Percentiles rank a stretch among this genome's conserved stretches.
These are phyloP conservation scores for Myotis myotis DNA, from an alignment of 2,797 vertebrate genomes.

Conservation along the genomic window DNA sequence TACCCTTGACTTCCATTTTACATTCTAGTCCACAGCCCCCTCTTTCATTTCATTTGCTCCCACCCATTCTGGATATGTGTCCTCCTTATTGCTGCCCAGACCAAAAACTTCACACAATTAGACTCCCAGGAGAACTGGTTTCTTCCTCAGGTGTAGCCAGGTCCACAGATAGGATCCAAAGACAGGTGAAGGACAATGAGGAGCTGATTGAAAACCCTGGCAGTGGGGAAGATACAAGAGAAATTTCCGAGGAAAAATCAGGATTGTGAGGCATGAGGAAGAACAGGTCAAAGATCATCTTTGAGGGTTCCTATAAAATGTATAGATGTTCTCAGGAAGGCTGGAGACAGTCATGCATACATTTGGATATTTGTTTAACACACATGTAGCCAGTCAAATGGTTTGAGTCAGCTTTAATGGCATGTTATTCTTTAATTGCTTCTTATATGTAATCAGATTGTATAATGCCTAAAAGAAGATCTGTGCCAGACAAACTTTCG, in stretches of 20 bases:
- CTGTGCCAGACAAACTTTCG: neutral
- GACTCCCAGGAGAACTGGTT: neutral
- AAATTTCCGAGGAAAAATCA: neutral
- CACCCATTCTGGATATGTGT: neutral
- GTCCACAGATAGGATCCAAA: neutral
- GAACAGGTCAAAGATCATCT: neutral
- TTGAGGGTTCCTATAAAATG: neutral
- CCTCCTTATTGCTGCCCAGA: neutral
- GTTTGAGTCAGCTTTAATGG: conserved; percentile 6
- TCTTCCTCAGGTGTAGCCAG: neutral
- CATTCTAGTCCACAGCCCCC: neutral
- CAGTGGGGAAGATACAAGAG: neutral
- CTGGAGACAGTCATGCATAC: neutral
- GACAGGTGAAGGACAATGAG: neutral
- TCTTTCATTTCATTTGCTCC: conserved; percentile 3
- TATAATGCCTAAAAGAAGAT: neutral
- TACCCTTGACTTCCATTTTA: neutral
- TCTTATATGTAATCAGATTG: conserved; percentile 6
- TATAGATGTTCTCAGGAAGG: neutral
- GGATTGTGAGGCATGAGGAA: neutral
- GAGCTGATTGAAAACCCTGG: neutral
- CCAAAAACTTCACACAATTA: neutral
- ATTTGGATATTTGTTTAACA: neutral
- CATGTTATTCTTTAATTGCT: conserved; percentile 26
- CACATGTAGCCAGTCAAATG: neutral